Evolutionary conservation across 2,113 vertebrate species (phyloP).

Genomic region (Melanostigma gelatinosum): DNA sequence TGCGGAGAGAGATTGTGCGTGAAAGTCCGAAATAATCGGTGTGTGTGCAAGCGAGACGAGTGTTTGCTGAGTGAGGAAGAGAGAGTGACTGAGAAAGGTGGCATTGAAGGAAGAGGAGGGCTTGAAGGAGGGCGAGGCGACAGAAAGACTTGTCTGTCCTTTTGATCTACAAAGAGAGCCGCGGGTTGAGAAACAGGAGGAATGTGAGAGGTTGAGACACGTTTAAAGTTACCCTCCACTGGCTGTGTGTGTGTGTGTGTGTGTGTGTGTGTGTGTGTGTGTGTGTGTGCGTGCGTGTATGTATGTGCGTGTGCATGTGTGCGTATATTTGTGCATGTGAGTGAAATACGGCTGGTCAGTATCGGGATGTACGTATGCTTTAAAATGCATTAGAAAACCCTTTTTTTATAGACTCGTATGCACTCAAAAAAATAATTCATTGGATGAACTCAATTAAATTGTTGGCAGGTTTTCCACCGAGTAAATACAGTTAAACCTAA

Average conservation of each 20-base stretch:
- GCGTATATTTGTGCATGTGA: constrained; percentile 9
- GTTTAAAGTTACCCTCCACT: constrained; percentile 70
- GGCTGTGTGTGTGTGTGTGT: constrained; percentile 11
- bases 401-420: not conserved
- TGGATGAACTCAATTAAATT: too few species aligned
- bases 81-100: constrained; percentile 55
- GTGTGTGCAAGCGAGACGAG: constrained; percentile 6
- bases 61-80: constrained; percentile 41
- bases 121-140: constrained; percentile 45
- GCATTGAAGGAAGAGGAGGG: constrained; percentile 54
- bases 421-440: too few species aligned
- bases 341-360: constrained; percentile 10
- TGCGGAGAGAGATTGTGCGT: not conserved
- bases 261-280: not conserved
- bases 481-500: too few species aligned
- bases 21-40: constrained; percentile 10
- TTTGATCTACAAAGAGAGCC: constrained; percentile 76
- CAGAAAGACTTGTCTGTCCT: constrained; percentile 68
- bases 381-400: not conserved
- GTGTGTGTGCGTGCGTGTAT: not conserved
- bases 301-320: not conserved
- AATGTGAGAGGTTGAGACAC: constrained; percentile 76
- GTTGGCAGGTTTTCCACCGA: too few species aligned
- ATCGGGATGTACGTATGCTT: not conserved
- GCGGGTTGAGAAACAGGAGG: constrained; percentile 70